Base-by-base conservation (phyloP, 2,888 invertebrate species). In the Melinopterus prodromus region DNA sequence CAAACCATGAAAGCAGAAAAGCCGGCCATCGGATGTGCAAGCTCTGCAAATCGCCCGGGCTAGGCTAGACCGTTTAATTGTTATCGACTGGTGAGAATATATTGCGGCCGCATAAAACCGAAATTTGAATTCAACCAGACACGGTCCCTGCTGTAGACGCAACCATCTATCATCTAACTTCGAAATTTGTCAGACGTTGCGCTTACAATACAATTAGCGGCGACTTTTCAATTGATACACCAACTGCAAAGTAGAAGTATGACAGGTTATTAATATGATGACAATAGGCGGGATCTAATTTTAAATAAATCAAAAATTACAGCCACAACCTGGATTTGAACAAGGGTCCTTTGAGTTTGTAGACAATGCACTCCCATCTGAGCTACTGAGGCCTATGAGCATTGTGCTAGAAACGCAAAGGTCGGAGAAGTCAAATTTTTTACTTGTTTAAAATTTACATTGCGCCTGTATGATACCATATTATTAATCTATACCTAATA, bases 21-120 rank as follows among this genome's bases (percentile, higher is more conserved):
- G 74, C 74, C 74, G 74, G 74, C 37, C 26, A 71, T 26, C 71
- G 74, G 37, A 74, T 74, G 74, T 74, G 74, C 74, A 74, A 74
- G 35, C 74, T 35, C 26, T 35, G 74, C 74, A 74, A 35, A 35
- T 71, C 71, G 6, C 71, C 35, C 71, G 16, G 16, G 9, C 70
- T 35, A 35, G 71, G n/a, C 74, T 35, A 37, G 37, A 74, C n/a
- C 35, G 74, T 37, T 74, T 74, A 74, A 74, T 74, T 74, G 74
- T 35, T 37, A 74, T 74, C 36, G 74, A 74, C 74, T 74, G 74
- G 37, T 53, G 35, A 16, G 74, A 35, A 74, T 74, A 71, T 74
- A 74, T 74, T 37, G 37, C 36, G 3, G n/a, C n/a, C n/a, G 37
- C 74, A 74, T 74, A 36, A 74, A 37, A 74, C 35, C n/a, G 74